phyloP scores from a whole-genome alignment of 2,888 invertebrate species.

The Troides oblongomaculatus region DNA sequence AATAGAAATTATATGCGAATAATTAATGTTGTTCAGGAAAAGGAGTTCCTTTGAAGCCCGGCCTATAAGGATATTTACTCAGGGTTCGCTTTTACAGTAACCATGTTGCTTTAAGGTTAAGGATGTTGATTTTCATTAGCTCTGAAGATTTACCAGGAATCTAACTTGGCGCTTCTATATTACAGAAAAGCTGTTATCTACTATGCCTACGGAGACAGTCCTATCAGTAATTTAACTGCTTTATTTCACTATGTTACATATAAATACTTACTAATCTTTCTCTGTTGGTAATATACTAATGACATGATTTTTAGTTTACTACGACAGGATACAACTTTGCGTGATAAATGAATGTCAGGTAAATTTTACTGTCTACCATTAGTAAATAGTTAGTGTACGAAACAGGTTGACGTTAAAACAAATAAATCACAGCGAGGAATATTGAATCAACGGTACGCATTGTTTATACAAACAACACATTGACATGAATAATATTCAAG shows the following conservation, averaged over 20 bases:
- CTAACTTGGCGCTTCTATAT: no score
- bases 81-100: no score
- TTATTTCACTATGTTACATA: not conserved
- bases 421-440: constrained; percentile 8
- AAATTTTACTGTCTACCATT: not conserved
- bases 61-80: no score
- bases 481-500: not conserved
- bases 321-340: not conserved
- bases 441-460: constrained; percentile 9
- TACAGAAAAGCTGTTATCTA: no score
- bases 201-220: no score
- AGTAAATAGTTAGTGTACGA: not conserved
- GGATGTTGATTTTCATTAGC: no score
- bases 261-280: not conserved
- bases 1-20: no score
- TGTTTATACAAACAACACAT: constrained; percentile 4
- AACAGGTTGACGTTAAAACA: not conserved
- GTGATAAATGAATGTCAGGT: not conserved
- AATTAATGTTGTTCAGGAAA: no score
- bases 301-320: not conserved
- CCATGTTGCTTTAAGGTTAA: no score
- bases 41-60: no score
- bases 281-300: constrained; percentile 3
- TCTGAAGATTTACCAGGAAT: no score
- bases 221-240: no score